A percentile compares a stretch with the other conserved stretches of the same genome.
Evolutionary conservation across 2,113 vertebrate species (phyloP).

Genomic region (Artemisiospiza belli): DNA sequence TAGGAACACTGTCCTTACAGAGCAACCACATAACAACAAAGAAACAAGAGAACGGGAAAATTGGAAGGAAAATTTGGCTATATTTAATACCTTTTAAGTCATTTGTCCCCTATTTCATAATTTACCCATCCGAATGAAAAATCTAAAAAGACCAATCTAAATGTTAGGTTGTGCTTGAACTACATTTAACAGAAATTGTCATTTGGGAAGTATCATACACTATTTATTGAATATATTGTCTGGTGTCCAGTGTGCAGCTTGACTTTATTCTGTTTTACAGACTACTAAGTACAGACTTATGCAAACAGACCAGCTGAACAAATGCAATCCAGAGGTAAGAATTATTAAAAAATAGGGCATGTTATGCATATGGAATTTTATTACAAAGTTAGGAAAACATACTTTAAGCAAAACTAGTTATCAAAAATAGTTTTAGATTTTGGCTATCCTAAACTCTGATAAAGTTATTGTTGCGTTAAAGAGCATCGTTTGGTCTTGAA

Average conservation of each 20-base stretch:
- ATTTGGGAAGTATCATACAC: background rate
- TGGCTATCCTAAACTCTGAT: background rate
- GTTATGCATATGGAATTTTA: background rate
- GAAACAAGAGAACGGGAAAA: background rate
- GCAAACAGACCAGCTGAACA: constrained; percentile 37
- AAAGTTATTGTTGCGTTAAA: background rate
- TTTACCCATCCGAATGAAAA: background rate
- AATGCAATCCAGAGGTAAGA: constrained; percentile 68
- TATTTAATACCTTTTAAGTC: background rate
- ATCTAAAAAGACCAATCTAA: background rate
- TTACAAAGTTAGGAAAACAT: background rate
- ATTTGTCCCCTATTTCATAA: background rate
- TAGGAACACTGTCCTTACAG: background rate
- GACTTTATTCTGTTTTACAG: constrained; percentile 68
- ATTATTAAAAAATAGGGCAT: background rate
- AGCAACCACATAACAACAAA: background rate
- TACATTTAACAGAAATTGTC: background rate
- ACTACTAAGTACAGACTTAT: constrained; percentile 43
- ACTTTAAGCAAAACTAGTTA: background rate
- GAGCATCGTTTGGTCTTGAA: background rate
- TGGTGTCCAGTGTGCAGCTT: background rate
- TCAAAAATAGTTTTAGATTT: background rate
- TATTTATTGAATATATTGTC: background rate
- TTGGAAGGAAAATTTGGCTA: background rate
- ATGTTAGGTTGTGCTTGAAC: background rate